These are phyloP conservation scores for Limnothrissa miodon DNA, from an alignment of 2,113 vertebrate genomes.

Conservation along the genomic window DNA sequence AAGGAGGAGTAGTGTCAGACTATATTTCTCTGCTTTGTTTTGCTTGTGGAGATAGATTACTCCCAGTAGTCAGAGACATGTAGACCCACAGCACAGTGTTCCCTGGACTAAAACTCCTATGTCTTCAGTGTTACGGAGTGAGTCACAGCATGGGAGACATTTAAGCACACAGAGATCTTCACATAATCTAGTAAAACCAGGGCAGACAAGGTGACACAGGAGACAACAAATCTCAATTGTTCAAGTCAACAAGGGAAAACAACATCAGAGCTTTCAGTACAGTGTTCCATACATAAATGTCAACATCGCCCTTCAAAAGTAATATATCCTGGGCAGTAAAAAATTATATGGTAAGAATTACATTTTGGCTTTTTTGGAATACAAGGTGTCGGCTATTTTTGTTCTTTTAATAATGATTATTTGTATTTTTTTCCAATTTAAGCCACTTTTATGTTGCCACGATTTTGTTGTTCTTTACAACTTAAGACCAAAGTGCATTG, in stretches of 20 bases:
- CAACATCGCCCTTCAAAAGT: conserved; percentile 75
- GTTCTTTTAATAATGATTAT: conserved; percentile 73
- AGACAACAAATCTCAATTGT: conserved; percentile 59
- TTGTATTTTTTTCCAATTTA: conserved; percentile 63
- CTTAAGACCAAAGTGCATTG: conserved; percentile 99
- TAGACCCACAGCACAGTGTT: conserved; percentile 52
- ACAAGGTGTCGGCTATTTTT: conserved; percentile 75
- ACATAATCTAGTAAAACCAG: conserved; percentile 58
- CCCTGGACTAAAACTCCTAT: conserved; percentile 53
- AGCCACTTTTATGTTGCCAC: conserved; percentile 87
- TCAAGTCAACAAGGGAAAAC: conserved; percentile 62
- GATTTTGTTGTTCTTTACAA: conserved; percentile 86
- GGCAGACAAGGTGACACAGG: conserved; percentile 61
- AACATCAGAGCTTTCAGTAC: conserved; percentile 71
- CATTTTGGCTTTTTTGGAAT: conserved; percentile 74
- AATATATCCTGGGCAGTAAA: conserved; percentile 60
- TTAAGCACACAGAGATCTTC: conserved; percentile 72
- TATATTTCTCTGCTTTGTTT: conserved; percentile 66
- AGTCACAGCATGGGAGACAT: conserved; percentile 63
- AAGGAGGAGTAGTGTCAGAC: conserved; percentile 63
- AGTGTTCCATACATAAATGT: conserved; percentile 67
- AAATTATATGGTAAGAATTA: conserved; percentile 64
- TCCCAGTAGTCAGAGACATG: conserved; percentile 58
- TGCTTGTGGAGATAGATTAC: conserved; percentile 48
- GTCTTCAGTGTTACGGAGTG: conserved; percentile 51